phyloP scores from a whole-genome alignment of 2,113 vertebrate species.

The Prionailurus bengalensis region DNA sequence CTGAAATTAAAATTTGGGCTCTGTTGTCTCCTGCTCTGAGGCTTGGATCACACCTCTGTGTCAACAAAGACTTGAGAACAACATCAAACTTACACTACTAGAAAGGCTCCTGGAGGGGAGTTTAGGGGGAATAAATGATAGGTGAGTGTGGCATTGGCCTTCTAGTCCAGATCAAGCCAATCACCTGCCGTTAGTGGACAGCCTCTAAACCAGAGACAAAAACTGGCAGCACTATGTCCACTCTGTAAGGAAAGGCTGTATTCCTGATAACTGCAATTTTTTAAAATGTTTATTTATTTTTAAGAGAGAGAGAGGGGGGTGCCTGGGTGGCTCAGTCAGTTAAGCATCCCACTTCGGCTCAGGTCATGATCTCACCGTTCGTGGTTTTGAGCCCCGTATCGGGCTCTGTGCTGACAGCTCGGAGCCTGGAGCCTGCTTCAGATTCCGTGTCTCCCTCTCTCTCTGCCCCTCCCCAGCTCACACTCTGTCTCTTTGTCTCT shows the following conservation, averaged over 20 bases:
- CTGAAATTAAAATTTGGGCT: slow-evolving; percentile 47
- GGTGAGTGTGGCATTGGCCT: not conserved
- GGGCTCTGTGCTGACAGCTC: too few relatives aligned
- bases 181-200: not conserved
- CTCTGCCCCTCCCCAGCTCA: too few relatives aligned
- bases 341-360: too few relatives aligned
- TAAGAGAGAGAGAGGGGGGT: too few relatives aligned
- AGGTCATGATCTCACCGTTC: too few relatives aligned
- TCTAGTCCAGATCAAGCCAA: not conserved
- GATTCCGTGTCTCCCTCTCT: too few relatives aligned
- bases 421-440: too few relatives aligned
- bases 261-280: not conserved
- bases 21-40: not conserved
- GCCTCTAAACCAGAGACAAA: not conserved
- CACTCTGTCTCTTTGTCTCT: too few relatives aligned
- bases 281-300: too few relatives aligned
- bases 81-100: not conserved
- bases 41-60: not conserved
- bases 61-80: slow-evolving; percentile 16
- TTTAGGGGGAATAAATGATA: not conserved
- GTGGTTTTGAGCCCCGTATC: too few relatives aligned
- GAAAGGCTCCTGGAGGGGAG: not conserved
- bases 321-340: too few relatives aligned
- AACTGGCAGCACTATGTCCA: rapidly evolving
- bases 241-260: not conserved